phyloP scores from a whole-genome alignment of 2,888 invertebrate species.

The Cosmia pyralina region DNA sequence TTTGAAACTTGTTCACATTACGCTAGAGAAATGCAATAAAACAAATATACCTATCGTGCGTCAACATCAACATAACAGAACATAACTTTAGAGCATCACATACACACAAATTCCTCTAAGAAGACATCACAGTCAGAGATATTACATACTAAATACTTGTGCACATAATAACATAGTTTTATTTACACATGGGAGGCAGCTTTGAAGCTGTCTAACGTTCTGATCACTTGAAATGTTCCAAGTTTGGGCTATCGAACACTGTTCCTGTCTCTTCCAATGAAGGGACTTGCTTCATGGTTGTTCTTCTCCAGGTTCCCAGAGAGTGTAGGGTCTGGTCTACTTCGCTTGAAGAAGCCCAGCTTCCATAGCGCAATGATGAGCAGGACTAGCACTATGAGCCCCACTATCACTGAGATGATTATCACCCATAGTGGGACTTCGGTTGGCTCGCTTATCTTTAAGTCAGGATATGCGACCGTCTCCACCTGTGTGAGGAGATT shows the following conservation, averaged over 20 bases:
- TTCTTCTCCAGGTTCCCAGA: constrained; percentile 95
- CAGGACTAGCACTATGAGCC: constrained; percentile 94
- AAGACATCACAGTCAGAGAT: constrained; percentile 90
- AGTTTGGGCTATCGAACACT: constrained; percentile 84
- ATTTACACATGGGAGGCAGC: constrained; percentile 63
- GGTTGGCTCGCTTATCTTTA: constrained; percentile 93
- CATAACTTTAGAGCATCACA: constrained; percentile 82
- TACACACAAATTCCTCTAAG: constrained; percentile 86
- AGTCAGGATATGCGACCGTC: constrained; percentile 95
- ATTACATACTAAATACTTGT: constrained; percentile 74
- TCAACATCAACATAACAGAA: constrained; percentile 84
- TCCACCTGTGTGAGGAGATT: constrained; percentile 91
- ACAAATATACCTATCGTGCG: constrained; percentile 72
- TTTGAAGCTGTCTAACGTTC: constrained; percentile 55
- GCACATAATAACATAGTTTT: constrained; percentile 60
- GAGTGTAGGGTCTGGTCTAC: constrained; percentile 95
- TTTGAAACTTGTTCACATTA: constrained; percentile 76
- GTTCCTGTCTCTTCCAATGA: constrained; percentile 86
- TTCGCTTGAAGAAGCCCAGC: constrained; percentile 96
- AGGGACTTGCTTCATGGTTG: constrained; percentile 92
- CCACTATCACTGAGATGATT: constrained; percentile 95
- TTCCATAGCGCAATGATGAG: constrained; percentile 96
- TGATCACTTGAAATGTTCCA: constrained; percentile 53
- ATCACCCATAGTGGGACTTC: constrained; percentile 97
- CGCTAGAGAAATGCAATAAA: constrained; percentile 84